phyloP scores from a whole-genome alignment of 2,888 invertebrate genomes.

The Coleophora flavipennella region DNA sequence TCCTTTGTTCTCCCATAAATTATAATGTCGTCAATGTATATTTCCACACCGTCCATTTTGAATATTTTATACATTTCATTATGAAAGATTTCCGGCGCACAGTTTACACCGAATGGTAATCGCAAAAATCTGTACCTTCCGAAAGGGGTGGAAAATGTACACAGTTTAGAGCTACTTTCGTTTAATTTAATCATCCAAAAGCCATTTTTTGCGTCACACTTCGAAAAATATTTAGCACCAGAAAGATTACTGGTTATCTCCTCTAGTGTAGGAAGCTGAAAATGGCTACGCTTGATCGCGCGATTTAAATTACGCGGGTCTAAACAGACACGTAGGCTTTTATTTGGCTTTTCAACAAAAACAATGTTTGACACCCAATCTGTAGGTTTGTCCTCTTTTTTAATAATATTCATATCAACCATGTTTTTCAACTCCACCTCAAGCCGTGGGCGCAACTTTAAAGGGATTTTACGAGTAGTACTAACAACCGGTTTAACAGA shows the following conservation, averaged over 20 bases:
- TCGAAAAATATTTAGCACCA: too few species aligned
- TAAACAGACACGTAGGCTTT: slow-evolving; percentile 8
- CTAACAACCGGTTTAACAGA: slow-evolving; percentile 5
- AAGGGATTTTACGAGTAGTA: slow-evolving; percentile 7
- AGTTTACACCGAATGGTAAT: slow-evolving; percentile 10
- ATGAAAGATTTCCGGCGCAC: slow-evolving; percentile 10
- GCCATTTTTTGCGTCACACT: too few species aligned
- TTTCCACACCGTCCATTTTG: slow-evolving; percentile 6
- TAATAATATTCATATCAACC: slow-evolving; percentile 4
- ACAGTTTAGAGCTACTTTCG: slow-evolving; percentile 8
- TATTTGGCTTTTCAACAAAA: too few species aligned
- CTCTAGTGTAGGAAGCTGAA: slow-evolving; percentile 10
- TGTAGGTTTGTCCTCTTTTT: slow-evolving; percentile 4
- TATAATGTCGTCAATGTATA: slow-evolving; percentile 8
- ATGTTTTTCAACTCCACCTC: slow-evolving; percentile 2
- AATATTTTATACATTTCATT: slow-evolving; percentile 13
- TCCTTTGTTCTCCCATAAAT: slow-evolving; percentile 5
- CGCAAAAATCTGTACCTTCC: slow-evolving; percentile 8
- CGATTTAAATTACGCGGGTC: slow-evolving; percentile 9
- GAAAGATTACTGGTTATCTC: slow-evolving; percentile 9
- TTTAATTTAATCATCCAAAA: slow-evolving; percentile 8
- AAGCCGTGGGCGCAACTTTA: slow-evolving; percentile 3
- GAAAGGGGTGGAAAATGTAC: slow-evolving; percentile 10
- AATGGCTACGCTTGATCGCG: slow-evolving; percentile 8
- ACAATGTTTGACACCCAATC: too few species aligned